Percentiles rank a stretch among this genome's conserved stretches.
These are phyloP conservation scores for Anastrepha obliqua DNA, from an alignment of 1,140 invertebrate species.

Conservation along the genomic window DNA sequence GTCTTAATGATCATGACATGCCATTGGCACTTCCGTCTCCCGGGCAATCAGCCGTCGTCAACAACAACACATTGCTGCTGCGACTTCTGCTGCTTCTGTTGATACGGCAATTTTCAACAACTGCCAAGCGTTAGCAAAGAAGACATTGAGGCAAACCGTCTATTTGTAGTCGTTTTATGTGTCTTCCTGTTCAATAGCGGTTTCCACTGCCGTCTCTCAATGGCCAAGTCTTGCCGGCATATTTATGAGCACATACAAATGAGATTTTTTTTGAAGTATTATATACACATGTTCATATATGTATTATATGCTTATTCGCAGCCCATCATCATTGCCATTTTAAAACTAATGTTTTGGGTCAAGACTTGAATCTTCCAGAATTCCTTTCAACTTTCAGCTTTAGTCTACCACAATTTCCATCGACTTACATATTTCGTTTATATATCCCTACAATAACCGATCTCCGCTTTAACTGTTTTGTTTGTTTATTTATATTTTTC, in stretches of 20 bases:
- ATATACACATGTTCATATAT: too few relatives aligned
- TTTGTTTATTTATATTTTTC: conserved; percentile 13
- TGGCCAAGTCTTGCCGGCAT: not conserved
- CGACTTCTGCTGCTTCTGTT: not conserved
- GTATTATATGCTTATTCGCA: too few relatives aligned
- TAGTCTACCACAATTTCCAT: not conserved
- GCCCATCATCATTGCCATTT: not conserved
- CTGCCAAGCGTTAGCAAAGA: conserved; percentile 26
- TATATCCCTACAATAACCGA: not conserved
- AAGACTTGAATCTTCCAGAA: not conserved
- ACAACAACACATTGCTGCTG: not conserved
- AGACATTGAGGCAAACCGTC: conserved; percentile 8
- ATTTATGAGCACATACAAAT: not conserved
- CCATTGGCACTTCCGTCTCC: conserved; percentile 53
- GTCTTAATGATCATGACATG: conserved; percentile 55
- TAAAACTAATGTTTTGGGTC: not conserved
- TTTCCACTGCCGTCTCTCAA: conserved; percentile 11
- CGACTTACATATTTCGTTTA: not conserved
- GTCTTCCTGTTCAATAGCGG: not conserved
- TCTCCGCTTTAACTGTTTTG: not conserved
- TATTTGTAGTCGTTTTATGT: not conserved
- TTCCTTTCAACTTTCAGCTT: not conserved
- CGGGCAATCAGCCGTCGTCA: conserved; percentile 41
- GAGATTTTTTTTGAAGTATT: too few relatives aligned
- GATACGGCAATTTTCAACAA: conserved; percentile 14